Conservation (phyloP, 1,140 invertebrate species). For the Globodera rostochiensis region DNA sequence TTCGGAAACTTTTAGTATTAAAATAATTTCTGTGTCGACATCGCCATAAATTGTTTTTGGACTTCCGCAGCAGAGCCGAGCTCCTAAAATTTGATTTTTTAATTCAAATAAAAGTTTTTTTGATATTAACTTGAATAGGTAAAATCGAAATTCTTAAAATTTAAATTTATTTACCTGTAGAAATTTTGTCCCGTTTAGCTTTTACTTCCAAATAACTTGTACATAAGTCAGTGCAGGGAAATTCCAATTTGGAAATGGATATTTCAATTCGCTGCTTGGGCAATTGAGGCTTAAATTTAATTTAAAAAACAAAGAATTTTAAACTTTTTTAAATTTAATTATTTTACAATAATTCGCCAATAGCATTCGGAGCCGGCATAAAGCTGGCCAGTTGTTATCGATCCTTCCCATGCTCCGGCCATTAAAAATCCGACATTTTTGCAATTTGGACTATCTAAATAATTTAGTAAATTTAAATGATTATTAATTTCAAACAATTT, state of each 20-base stretch:
- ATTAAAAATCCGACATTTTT: conserved; percentile 29
- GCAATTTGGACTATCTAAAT: conserved; percentile 14
- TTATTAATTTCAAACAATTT: conserved; percentile 32
- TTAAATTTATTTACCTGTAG: conserved; percentile 35
- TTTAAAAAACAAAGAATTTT: background rate
- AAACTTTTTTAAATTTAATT: background rate
- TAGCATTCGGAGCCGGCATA: conserved; percentile 40
- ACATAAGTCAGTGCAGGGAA: conserved; percentile 56
- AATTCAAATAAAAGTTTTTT: background rate
- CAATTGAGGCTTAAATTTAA: background rate
- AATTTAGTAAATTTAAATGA: background rate
- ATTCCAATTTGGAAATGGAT: conserved; percentile 44
- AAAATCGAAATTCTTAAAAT: no score
- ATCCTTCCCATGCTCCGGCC: conserved; percentile 7
- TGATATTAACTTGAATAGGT: background rate
- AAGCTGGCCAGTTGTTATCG: conserved; percentile 31
- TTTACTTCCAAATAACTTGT: conserved; percentile 60
- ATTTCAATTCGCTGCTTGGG: conserved; percentile 36
- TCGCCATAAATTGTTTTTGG: conserved; percentile 42
- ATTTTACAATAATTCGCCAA: conserved; percentile 50
- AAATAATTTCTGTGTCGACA: conserved; percentile 57
- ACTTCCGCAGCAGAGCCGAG: conserved; percentile 54
- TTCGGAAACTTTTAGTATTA: conserved; percentile 39
- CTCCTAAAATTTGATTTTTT: conserved; percentile 33
- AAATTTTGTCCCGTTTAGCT: conserved; percentile 47